Evolutionary conservation across 2,888 invertebrate genomes (phyloP), one percentile per base, ranked within the genome.

Genomic region (Pristionchus exspectatus): DNA sequence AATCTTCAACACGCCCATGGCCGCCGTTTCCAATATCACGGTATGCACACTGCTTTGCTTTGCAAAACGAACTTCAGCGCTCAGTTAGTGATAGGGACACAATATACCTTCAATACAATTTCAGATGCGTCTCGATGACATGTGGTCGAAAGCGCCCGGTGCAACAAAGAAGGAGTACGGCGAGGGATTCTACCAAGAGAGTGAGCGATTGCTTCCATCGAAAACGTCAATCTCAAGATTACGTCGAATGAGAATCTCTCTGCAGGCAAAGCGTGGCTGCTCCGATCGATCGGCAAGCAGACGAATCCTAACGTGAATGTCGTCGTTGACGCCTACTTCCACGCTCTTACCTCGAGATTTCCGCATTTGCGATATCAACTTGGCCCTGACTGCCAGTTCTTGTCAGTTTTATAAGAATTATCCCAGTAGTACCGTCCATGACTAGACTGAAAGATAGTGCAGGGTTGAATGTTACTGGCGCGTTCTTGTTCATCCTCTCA

Each of bases 1-100:
- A 69, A 94, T 93, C 91, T 94, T 94, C 91, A 90, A 92, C 59
- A 94, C 94, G 16, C 91, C 92, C 5, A 54, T 93, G 33, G 91
- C 30, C n/a, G n/a, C 69, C 1, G 30, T 21, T 0, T 2, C 10
- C 1, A 30, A 69, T 33, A 30, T 27, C 30, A 69, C 7, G 4
- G 66, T 66, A 27, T 21, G 24, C 9, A 18, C 12, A 63, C 21
- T 63, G 63, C 5, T 21, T 5, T 24, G 63, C 18, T 21, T 63
- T 63, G n/a, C n/a, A n/a, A n/a, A 24, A 63, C 21, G 21, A 63
- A 21, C 18, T 14, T 4, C 21, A 21, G 63, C 63, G n/a, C n/a
- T n/a, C n/a, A n/a, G n/a, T n/a, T n/a, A n/a, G n/a, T n/a, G n/a
- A n/a, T n/a, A n/a, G n/a, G n/a, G n/a, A n/a, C n/a, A n/a, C n/a